A percentile compares a stretch with the other conserved stretches of the same genome.
Conservation (phyloP, 2,888 invertebrate species). For the Peribatodes rhomboidaria region DNA sequence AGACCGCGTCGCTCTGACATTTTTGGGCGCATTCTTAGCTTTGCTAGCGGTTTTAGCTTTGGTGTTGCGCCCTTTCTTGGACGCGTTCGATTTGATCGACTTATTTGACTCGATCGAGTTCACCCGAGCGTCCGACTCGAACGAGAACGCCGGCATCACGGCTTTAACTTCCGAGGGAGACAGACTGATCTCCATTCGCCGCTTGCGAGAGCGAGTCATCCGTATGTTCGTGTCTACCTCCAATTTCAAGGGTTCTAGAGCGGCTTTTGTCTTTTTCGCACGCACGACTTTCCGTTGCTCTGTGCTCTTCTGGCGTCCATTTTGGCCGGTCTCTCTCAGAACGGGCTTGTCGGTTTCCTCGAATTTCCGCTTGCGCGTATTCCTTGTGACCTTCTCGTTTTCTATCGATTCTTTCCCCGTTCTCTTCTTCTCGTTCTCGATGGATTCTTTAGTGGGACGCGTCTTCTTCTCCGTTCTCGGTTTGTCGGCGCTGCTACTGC, state of each 20-base stretch:
- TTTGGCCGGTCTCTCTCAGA: constrained; percentile 79
- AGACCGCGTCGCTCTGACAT: constrained; percentile 62
- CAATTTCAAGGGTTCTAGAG: constrained; percentile 49
- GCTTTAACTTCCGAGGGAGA: constrained; percentile 72
- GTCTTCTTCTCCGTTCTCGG: constrained; percentile 43
- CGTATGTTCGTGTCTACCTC: constrained; percentile 60
- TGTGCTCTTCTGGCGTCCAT: constrained; percentile 62
- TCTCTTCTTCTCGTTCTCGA: constrained; percentile 73
- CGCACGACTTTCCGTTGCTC: constrained; percentile 65
- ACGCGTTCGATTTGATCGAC: constrained; percentile 55
- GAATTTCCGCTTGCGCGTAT: constrained; percentile 70
- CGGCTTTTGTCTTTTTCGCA: constrained; percentile 58
- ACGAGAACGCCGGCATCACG: constrained; percentile 67
- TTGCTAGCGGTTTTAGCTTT: constrained; percentile 53
- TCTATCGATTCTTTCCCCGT: constrained; percentile 79
- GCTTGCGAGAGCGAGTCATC: constrained; percentile 74
- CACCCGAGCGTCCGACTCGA: constrained; percentile 72
- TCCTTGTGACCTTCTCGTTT: constrained; percentile 71
- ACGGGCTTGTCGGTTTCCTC: constrained; percentile 74
- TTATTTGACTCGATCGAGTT: constrained; percentile 68
- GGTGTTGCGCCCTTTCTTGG: constrained; percentile 52
- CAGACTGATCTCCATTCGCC: constrained; percentile 73
- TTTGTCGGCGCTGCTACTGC: constrained; percentile 44
- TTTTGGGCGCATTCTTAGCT: constrained; percentile 61
- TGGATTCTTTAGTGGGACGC: constrained; percentile 73